Percentiles rank a stretch among this genome's conserved stretches.
These are phyloP conservation scores for Oostethus manadensis DNA, from an alignment of 2,113 vertebrate species.

Conservation along the genomic window DNA sequence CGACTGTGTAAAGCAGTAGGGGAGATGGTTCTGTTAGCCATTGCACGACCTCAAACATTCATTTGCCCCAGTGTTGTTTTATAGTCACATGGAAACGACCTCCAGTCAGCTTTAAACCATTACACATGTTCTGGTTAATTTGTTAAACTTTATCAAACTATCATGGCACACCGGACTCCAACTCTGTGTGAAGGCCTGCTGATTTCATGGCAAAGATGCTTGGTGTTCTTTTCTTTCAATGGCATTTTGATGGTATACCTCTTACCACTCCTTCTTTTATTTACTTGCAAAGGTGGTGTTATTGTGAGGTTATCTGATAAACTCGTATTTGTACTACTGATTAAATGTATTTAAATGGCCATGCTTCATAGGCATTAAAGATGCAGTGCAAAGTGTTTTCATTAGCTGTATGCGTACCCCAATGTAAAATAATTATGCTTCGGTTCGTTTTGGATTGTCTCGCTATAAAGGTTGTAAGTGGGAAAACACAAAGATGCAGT, in stretches of 20 bases:
- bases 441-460: slow-evolving; percentile 34
- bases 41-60: slow-evolving; percentile 35
- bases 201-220: slow-evolving; percentile 22
- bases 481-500: slow-evolving; percentile 8
- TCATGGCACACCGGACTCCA: slow-evolving; percentile 31
- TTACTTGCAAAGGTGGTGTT: neutral
- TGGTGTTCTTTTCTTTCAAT: slow-evolving; percentile 5
- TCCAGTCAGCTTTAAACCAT: slow-evolving; percentile 30
- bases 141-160: slow-evolving; percentile 29
- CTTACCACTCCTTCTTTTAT: slow-evolving; percentile 8
- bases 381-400: slow-evolving; percentile 21
- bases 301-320: slow-evolving; percentile 5
- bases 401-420: slow-evolving; percentile 29
- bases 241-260: slow-evolving; percentile 19
- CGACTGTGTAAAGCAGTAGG: slow-evolving; percentile 63
- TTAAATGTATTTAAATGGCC: slow-evolving; percentile 5
- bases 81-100: slow-evolving; percentile 54
- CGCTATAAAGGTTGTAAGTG: neutral
- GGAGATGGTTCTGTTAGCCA: slow-evolving; percentile 36
- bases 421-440: slow-evolving; percentile 22
- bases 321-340: slow-evolving; percentile 10
- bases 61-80: slow-evolving; percentile 53
- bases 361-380: slow-evolving; percentile 29
- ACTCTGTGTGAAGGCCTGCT: slow-evolving; percentile 32
- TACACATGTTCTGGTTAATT: slow-evolving; percentile 27